Evolutionary conservation across 2,113 vertebrate species (phyloP), one percentile per base, ranked within the genome.

Genomic region (Phoenicopterus ruber): DNA sequence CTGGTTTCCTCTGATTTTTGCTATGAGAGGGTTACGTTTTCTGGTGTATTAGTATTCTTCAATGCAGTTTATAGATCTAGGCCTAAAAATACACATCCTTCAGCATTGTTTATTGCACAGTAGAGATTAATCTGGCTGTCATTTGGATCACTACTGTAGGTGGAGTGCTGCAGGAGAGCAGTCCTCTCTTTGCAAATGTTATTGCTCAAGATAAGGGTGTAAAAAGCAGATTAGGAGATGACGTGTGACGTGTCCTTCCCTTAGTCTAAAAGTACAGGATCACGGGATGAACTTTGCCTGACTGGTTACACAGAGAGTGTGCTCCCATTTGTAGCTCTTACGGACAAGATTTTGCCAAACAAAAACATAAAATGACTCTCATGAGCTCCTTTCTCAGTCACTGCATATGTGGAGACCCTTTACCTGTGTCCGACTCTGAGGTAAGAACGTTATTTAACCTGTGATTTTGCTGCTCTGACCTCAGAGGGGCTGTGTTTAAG

Each of bases 321-420:
- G 36, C 67, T 92, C n/a, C 10, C 36, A 28, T 88, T 83, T 65
- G 71, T 91, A 87, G 78, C 49, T 93, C 78, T 69, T 76, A 86
- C 25, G 6, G 86, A 91, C 24, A 25, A 69, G 93, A 31, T 31
- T 42, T 42, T 82, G 57, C 6, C 14, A 74, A 95, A 70, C 49
- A 59, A 66, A 90, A 86, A 0, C 29, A 34, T 20, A 93, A 82
- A 88, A 98, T 97, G 98, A 82, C 96, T 54, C 38, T 97, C 31
- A 25, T 96, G 76, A 96, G 96, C 95, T 99, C 98, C 97, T 95
- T 99, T 94, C 97, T 98, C 88, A 98, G 98, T 86, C 98, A 98
- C 82, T 99, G 99, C 89, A 52, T 99, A 44, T 99, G 97, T 85
- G 98, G 98, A 93, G 94, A 93, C 52, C 97, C 94, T 46, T 76